Conservation (phyloP, 2,113 vertebrate genomes). For the Stigmatopora argus region DNA sequence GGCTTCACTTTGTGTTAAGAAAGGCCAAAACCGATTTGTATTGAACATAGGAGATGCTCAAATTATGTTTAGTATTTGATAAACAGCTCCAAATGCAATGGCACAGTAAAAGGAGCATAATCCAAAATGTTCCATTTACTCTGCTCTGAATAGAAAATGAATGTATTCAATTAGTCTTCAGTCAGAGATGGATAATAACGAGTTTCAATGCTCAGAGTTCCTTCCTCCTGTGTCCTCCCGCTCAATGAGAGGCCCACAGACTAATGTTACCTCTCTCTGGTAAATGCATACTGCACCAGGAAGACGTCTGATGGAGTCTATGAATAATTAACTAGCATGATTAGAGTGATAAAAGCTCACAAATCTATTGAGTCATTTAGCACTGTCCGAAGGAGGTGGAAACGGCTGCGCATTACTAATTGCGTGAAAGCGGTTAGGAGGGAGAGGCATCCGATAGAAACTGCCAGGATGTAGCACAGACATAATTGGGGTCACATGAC, state of each 20-base stretch:
- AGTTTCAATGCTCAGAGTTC: conserved; percentile 36
- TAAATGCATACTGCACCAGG: conserved; percentile 66
- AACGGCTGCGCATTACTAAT: conserved; percentile 42
- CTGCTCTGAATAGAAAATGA: conserved; percentile 49
- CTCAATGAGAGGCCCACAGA: conserved; percentile 38
- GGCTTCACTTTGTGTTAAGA: neutral
- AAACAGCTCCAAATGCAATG: conserved; percentile 11
- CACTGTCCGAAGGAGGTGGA: conserved; percentile 33
- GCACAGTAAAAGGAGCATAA: conserved; percentile 20
- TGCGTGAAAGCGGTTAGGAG: conserved; percentile 50
- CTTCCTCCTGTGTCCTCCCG: conserved; percentile 46
- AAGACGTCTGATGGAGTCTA: conserved; percentile 61
- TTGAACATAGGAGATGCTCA: neutral
- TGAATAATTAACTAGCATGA: conserved; percentile 73
- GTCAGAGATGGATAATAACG: conserved; percentile 48
- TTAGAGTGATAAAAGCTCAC: conserved; percentile 69
- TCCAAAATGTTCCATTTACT: conserved; percentile 7
- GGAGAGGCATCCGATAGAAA: conserved; percentile 21
- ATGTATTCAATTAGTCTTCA: conserved; percentile 56
- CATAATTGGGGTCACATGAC: conserved; percentile 24
- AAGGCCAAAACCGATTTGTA: neutral
- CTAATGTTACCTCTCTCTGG: conserved; percentile 56
- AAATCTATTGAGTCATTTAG: conserved; percentile 64
- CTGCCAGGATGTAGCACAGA: conserved; percentile 16
- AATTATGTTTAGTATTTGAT: conserved; percentile 8